Conservation (phyloP, 2,797 vertebrate genomes). For the Rhodeus uyekii region DNA sequence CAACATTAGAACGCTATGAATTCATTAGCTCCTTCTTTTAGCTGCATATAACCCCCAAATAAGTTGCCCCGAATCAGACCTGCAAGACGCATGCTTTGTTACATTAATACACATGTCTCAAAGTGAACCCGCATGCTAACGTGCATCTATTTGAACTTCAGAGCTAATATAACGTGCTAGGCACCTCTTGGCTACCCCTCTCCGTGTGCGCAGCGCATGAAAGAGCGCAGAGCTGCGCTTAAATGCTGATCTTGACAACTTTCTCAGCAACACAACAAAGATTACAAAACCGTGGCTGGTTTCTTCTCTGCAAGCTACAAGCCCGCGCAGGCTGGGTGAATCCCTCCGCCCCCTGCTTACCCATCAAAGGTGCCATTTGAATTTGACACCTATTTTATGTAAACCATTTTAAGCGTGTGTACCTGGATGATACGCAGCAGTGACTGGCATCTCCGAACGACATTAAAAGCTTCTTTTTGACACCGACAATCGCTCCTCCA, state of each 20-base stretch:
- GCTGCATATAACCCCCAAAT: slow-evolving; percentile 53
- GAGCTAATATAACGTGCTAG: slow-evolving; percentile 76
- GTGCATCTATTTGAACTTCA: slow-evolving; percentile 74
- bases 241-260: slow-evolving; percentile 81
- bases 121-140: slow-evolving; percentile 55
- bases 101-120: slow-evolving; percentile 56
- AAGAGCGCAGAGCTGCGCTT: slow-evolving; percentile 72
- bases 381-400: slow-evolving; percentile 81
- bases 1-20: slow-evolving; percentile 47
- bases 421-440: slow-evolving; percentile 61
- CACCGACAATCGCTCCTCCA: slow-evolving; percentile 76
- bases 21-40: slow-evolving; percentile 53
- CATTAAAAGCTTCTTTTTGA: slow-evolving; percentile 72
- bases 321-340: slow-evolving; percentile 49
- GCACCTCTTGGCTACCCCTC: slow-evolving; percentile 74
- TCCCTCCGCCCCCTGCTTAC: slow-evolving; percentile 24
- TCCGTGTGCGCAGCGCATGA: slow-evolving; percentile 75
- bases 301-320: slow-evolving; percentile 67
- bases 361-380: slow-evolving; percentile 78
- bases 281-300: slow-evolving; percentile 73
- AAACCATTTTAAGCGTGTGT: slow-evolving; percentile 74
- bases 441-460: slow-evolving; percentile 72
- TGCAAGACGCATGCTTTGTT: slow-evolving; percentile 35
- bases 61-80: slow-evolving; percentile 51
- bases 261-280: slow-evolving; percentile 78